Conservation (phyloP, 2,113 vertebrate genomes). For the Aramus guarauna region DNA sequence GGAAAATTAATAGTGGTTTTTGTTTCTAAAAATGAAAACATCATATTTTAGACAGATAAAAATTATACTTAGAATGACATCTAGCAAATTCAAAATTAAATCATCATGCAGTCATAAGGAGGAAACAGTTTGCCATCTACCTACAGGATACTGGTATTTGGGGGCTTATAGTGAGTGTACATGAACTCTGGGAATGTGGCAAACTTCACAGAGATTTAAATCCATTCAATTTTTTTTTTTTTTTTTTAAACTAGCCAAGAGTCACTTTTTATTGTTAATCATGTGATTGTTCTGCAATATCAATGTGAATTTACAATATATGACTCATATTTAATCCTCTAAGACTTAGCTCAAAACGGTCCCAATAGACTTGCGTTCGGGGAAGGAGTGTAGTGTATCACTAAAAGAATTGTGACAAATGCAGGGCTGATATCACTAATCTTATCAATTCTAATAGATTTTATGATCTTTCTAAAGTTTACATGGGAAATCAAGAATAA, state of each 20-base stretch:
- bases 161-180: neutral
- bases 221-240: neutral
- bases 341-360: neutral
- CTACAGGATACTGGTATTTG: neutral
- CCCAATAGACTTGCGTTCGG: rapidly evolving
- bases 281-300: rapidly evolving
- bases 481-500: neutral
- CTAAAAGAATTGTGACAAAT: neutral
- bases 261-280: neutral
- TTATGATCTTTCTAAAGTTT: neutral
- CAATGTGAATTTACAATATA: neutral
- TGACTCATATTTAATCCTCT: neutral
- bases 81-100: neutral
- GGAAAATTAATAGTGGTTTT: neutral
- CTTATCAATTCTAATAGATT: neutral
- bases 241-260: neutral
- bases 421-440: neutral
- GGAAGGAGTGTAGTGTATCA: neutral
- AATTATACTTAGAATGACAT: neutral
- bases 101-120: neutral
- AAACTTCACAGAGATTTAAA: neutral
- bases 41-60: neutral
- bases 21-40: neutral
- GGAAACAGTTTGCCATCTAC: neutral
- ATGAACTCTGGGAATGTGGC: neutral